Evolutionary conservation across 2,888 invertebrate species (phyloP).

Genomic region (Oligia latruncula): DNA sequence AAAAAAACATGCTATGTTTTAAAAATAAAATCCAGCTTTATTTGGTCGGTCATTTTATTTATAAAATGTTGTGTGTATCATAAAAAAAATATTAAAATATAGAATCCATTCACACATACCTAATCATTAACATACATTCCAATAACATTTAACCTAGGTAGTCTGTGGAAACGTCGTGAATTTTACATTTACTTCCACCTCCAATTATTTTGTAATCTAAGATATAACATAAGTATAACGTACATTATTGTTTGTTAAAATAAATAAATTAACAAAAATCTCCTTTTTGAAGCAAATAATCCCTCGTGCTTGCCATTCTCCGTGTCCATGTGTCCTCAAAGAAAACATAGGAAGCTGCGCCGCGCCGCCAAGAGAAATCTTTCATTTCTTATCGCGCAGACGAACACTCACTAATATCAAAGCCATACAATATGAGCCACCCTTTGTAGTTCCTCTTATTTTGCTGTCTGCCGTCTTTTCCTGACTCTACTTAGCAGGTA

Average conservation of each 20-base stretch:
- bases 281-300: not conserved
- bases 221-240: too few species aligned
- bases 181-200: too few species aligned
- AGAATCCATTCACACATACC: not conserved
- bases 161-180: too few species aligned
- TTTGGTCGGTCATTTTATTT: not conserved
- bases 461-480: conserved; percentile 16
- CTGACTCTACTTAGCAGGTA: conserved; percentile 3
- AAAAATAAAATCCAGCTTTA: not conserved
- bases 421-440: conserved; percentile 62
- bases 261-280: not conserved
- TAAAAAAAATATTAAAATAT: not conserved
- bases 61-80: not conserved
- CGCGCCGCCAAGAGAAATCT: conserved; percentile 74
- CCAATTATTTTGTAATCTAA: too few species aligned
- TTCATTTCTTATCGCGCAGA: conserved; percentile 84
- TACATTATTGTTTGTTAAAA: not conserved
- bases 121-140: not conserved
- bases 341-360: conserved; percentile 72
- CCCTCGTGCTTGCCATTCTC: conserved; percentile 8
- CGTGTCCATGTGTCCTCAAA: conserved; percentile 67
- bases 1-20: not conserved
- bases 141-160: too few species aligned
- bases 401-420: conserved; percentile 76
- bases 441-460: conserved; percentile 52